Evolutionary conservation across 2,888 invertebrate genomes (phyloP), one percentile per base, ranked within the genome.

Genomic region (Pediacus dermestoides): DNA sequence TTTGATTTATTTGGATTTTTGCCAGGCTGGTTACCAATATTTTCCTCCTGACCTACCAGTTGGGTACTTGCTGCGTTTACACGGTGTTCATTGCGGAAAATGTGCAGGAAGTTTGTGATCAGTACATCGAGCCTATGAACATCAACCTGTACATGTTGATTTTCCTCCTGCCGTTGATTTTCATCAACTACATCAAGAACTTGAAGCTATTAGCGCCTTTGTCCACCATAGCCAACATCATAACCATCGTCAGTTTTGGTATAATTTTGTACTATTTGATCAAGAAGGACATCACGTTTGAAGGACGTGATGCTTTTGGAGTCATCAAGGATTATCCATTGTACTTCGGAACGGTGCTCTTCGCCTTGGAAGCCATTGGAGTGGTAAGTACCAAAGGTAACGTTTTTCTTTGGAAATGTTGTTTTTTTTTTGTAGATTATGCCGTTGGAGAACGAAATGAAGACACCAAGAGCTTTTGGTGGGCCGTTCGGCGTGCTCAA

Each of bases 1-100:
- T 7, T 10, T 23, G 4, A 2, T 37, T 35, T 36, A 36, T 28
- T 49, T 43, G 38, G 8, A 18, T 18, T 50, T 42, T 49, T 67
- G 63, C 4, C 72, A 88, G 88, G 38, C 79, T 81, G 48, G 67
- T 85, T 4, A 81, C 85, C 13, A 88, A 88, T 61, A 70, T 73
- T 1, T 88, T 88, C 59, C 73, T 88, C 2, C 65, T 94, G 47
- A 75, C 92, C 35, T 96, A 95, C 57, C 96, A 97, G 70, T 75
- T 96, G 55, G 97, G 97, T 30, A 90, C 92, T 31, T 95, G 96
- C 66, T 94, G 94, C 67, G 94, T 96, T 1, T 97, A 97, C 69
- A 85, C 92, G 12, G 88, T 96, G 0, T 97, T 96, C 67, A 88
- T 96, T 31, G 81, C 93, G 0, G 81, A 82, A 42, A 94, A 91